Conservation (phyloP, 2,797 vertebrate species). For the Eremophila alpestris region DNA sequence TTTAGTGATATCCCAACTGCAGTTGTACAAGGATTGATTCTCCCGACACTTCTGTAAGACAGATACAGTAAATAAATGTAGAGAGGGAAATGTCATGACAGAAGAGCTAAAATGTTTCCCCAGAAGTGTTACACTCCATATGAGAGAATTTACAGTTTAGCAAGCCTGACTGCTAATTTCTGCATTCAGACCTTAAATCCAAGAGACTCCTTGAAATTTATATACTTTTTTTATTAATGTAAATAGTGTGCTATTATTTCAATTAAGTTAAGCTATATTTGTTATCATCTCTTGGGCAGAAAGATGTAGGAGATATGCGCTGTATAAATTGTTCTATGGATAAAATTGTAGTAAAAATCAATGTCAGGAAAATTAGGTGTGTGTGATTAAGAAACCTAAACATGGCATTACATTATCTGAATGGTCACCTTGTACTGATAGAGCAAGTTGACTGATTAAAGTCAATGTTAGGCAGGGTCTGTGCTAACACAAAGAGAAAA, state of each 20-base stretch:
- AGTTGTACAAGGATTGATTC: neutral
- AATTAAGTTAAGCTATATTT: neutral
- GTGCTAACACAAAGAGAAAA: neutral
- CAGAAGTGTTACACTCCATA: neutral
- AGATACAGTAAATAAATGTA: neutral
- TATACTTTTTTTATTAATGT: neutral
- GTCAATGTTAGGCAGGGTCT: neutral
- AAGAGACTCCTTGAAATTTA: neutral
- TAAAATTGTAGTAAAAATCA: slow-evolving; percentile 23
- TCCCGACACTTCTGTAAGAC: neutral
- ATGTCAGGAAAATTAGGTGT: slow-evolving; percentile 21
- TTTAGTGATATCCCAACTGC: neutral
- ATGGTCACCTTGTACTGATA: slow-evolving; percentile 14
- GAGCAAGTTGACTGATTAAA: neutral
- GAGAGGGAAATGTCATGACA: neutral
- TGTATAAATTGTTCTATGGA: neutral
- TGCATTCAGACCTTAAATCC: neutral
- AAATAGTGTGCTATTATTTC: neutral
- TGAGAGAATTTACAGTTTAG: neutral
- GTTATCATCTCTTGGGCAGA: neutral
- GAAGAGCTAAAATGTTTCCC: neutral
- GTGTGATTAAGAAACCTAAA: slow-evolving; percentile 15
- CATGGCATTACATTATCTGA: neutral
- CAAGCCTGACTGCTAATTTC: neutral
- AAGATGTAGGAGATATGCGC: neutral